Evolutionary conservation across 2,113 vertebrate species (phyloP), one percentile per base, ranked within the genome.

Genomic region (Eptesicus fuscus): DNA sequence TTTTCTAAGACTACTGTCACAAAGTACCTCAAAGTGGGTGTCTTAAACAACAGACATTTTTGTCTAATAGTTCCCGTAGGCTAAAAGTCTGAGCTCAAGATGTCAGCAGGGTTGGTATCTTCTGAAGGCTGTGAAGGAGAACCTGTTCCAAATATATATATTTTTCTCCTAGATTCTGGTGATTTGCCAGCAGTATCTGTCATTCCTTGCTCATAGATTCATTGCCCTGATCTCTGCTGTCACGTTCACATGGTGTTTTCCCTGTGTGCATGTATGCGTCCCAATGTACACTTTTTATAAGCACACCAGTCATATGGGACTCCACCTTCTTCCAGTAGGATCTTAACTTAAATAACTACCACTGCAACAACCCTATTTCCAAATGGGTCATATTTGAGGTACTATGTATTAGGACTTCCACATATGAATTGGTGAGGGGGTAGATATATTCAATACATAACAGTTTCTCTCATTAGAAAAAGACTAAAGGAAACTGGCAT

Each of bases 31-130:
- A 89, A 93, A 44, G 13, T 76, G 30, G 23, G 5, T 56, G 9
- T 65, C 22, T 73, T 49, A 94, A 79, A 65, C 9, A 70, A 65
- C 6, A 74, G 53, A 87, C 77, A 69, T 83, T 49, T 76, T 51
- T 85, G 56, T 78, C 18, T 94, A 20, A 23, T 12, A 25, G 5
- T 80, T 88, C 25, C 49, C 9, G 35, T 61, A 42, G 42, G 10
- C 32, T 79, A 12, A 30, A 83, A 30, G 23, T 86, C 69, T 94
- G 47, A 76, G 53, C 14, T 94, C 18, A 88, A 42, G 20, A 4
- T 65, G 18, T 71, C 1, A 8, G 32, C 18, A 59, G 28, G 2
- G 0, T 44, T 93, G 22, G 0, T 56, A 80, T 35, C 5, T 76
- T 71, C 9, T 82, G 32, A 84, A 56, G 30, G 11, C 9, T 25